phyloP scores from a whole-genome alignment of 2,797 vertebrate species.

The Megaceryle alcyon region DNA sequence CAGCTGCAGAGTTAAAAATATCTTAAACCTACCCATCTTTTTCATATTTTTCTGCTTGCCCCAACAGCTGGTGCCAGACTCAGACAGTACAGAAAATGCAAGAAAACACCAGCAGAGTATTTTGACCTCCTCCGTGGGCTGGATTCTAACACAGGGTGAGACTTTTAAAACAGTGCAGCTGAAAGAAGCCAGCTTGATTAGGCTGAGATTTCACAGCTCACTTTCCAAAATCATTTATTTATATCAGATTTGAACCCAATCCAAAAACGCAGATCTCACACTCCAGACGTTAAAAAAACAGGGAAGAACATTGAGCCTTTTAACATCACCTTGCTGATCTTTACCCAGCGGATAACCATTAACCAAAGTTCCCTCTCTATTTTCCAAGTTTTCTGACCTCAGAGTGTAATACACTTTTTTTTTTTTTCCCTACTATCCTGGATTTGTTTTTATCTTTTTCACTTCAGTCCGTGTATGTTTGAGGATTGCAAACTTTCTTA shows the following conservation, averaged over 20 bases:
- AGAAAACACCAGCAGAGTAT: not conserved
- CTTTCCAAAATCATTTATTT: not conserved
- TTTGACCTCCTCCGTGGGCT: not conserved
- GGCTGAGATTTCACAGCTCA: not conserved
- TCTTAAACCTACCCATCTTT: not conserved
- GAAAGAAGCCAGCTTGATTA: not conserved
- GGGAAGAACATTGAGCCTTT: not conserved
- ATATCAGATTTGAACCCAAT: not conserved
- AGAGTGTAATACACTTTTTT: not conserved
- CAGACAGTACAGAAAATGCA: not conserved
- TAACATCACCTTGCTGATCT: not conserved
- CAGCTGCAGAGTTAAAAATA: conserved; percentile 49
- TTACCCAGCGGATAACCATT: not conserved
- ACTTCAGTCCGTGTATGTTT: not conserved
- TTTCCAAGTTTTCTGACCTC: not conserved
- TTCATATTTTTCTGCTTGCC: not conserved
- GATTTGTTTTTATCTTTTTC: not conserved
- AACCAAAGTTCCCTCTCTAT: not conserved
- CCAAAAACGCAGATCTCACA: not conserved
- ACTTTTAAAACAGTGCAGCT: not conserved
- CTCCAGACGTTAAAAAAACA: not conserved
- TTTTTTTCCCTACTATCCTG: not conserved
- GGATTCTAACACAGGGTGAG: not conserved
- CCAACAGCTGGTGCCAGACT: not conserved
- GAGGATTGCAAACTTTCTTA: not conserved